Base-by-base conservation (phyloP, 2,888 invertebrate genomes). In the Agapostemon virescens region DNA sequence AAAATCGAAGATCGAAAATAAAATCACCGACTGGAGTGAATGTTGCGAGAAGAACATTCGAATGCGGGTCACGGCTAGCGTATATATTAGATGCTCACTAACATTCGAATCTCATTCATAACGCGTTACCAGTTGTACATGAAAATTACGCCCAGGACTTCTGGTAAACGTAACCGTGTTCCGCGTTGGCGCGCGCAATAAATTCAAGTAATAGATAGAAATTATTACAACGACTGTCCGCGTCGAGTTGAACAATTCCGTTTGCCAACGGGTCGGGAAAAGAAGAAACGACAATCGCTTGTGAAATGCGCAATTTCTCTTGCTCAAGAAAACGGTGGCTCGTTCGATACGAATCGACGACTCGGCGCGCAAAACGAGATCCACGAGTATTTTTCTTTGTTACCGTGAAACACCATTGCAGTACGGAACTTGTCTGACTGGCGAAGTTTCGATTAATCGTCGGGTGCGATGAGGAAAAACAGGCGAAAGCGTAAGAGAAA, bases 401-500 rank as follows among this genome's bases (percentile, higher is more conserved):
- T 68, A 64, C 36, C 30, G 20, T 40, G 67, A 52, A 71, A 70
- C 45, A 49, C 72, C 67, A 49, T 67, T 26, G 36, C 64, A 20
- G 49, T 26, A 67, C 52, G 74, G n/a, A 63, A 68, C 74, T 63
- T 61, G 63, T 66, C 74, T 69, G 70, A 79, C 79, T 55, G 45
- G 79, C 70, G 74, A 45, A 70, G 63, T 70, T 74, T 74, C 81
- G 81, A 81, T 81, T 81, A 81, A 81, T 79, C 74, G 80, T 45
- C 61, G 74, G 30, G 20, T 20, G 20, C 30, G 55, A 69, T 6
- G 69, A 26, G 36, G 33, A 63, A 71, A 63, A 68, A 52, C 42
- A 45, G 5, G 23, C 33, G 20, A 69, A 5, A 11, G 49, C 33
- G 2, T 11, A 26, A 9, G 45, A 11, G 15, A 15, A 23, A 23